Evolutionary conservation across 2,113 vertebrate species (phyloP).

Genomic region (Microtus pennsylvanicus): DNA sequence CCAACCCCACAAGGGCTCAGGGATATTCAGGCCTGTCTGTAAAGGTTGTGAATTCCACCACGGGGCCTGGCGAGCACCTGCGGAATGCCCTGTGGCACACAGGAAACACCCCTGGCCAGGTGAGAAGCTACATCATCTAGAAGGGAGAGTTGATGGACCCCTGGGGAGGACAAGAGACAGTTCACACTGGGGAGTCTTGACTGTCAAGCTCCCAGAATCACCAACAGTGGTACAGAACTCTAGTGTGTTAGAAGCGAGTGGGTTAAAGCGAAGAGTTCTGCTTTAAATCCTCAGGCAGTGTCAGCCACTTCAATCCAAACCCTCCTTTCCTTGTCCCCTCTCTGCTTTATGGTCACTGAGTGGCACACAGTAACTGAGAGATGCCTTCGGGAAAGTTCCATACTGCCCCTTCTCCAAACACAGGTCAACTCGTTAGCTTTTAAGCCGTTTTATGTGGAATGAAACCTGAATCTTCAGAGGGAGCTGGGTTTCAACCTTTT

Average conservation of each 20-base stretch:
- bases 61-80: conserved; percentile 97
- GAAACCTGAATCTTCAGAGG: neutral
- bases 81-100: conserved; percentile 99
- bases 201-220: neutral
- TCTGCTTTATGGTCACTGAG: neutral
- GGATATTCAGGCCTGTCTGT: conserved; percentile 98
- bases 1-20: conserved; percentile 95
- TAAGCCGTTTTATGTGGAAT: neutral
- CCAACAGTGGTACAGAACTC: neutral
- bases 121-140: conserved; percentile 70
- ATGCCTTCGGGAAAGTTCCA: neutral
- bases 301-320: neutral
- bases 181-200: neutral
- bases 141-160: neutral
- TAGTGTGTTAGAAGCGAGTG: neutral
- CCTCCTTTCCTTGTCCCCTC: neutral
- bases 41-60: conserved; percentile 99
- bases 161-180: neutral
- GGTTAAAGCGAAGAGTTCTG: neutral
- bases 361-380: neutral
- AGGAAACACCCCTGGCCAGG: conserved; percentile 97
- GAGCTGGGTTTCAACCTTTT: conserved; percentile 1
- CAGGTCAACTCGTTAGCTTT: neutral
- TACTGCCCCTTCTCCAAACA: neutral
- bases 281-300: neutral